A percentile compares a stretch with the other conserved stretches of the same genome.
Evolutionary conservation across 2,113 vertebrate species (phyloP).

Genomic region (Euleptes europaea): DNA sequence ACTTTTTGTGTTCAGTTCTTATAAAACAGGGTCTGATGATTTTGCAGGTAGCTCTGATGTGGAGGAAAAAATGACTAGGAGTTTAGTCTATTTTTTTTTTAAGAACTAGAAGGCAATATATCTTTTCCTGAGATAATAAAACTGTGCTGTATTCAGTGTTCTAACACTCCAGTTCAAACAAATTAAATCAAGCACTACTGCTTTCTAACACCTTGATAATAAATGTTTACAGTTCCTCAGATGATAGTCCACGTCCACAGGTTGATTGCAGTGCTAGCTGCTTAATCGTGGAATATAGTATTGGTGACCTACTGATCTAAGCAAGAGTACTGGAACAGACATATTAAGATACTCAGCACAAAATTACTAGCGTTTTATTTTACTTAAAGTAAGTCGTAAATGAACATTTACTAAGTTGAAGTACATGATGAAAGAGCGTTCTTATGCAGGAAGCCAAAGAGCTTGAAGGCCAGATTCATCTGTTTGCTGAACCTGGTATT

Average conservation of each 20-base stretch:
- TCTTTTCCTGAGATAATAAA: slow-evolving; percentile 6
- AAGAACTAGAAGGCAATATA: neutral
- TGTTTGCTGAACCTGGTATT: neutral
- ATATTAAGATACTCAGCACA: neutral
- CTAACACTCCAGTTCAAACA: neutral
- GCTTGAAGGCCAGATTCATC: neutral
- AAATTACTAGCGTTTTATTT: slow-evolving; percentile 10
- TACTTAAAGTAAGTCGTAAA: neutral
- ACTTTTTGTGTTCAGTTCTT: neutral
- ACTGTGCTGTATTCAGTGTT: neutral
- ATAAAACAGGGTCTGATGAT: slow-evolving; percentile 11
- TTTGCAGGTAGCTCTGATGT: neutral
- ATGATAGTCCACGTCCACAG: slow-evolving; percentile 25
- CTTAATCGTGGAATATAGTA: neutral
- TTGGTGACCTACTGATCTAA: neutral
- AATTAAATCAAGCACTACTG: slow-evolving; percentile 13
- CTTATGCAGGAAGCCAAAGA: neutral
- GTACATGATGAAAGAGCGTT: slow-evolving; percentile 27
- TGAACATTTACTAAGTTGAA: slow-evolving; percentile 6
- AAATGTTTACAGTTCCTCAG: slow-evolving; percentile 5
- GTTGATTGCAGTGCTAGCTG: neutral
- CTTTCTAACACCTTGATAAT: slow-evolving; percentile 22
- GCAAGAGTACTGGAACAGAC: slow-evolving; percentile 3
- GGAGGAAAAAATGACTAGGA: neutral
- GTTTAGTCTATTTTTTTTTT: neutral